phyloP scores from a whole-genome alignment of 2,113 vertebrate genomes.

The Numida meleagris region DNA sequence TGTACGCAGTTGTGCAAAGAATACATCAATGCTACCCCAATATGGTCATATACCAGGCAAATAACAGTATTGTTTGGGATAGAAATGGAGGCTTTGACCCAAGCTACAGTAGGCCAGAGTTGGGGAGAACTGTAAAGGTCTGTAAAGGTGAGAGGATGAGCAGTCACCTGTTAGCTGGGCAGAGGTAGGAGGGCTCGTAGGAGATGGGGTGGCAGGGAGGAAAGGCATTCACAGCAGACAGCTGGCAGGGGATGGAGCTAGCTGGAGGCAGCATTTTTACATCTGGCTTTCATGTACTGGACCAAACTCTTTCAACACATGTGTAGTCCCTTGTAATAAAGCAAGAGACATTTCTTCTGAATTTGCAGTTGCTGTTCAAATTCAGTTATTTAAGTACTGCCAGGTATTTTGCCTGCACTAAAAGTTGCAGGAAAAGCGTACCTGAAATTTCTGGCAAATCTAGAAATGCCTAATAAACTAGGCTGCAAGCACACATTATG shows the following conservation, averaged over 20 bases:
- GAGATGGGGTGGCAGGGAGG: background rate
- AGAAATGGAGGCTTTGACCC: background rate
- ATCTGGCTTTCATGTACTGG: background rate
- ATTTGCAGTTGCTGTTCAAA: background rate
- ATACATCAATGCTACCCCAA: background rate
- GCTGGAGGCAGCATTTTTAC: background rate
- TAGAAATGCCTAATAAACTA: background rate
- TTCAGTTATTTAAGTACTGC: background rate
- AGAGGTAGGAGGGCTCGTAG: background rate
- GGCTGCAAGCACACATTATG: constrained; percentile 7
- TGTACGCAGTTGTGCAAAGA: background rate
- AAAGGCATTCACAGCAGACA: background rate
- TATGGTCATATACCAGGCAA: background rate
- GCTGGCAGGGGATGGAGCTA: background rate
- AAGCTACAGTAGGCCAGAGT: background rate
- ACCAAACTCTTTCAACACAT: background rate
- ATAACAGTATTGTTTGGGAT: background rate
- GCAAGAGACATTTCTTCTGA: background rate
- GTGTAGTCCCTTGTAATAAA: background rate
- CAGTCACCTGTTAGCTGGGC: background rate
- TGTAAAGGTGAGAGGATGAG: background rate
- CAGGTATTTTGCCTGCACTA: background rate
- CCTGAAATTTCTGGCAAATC: background rate
- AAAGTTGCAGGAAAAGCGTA: background rate
- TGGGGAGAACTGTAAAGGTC: background rate